Evolutionary conservation across 2,797 vertebrate species (phyloP), one percentile per base, ranked within the genome.

Genomic region (Nyctibius grandis): DNA sequence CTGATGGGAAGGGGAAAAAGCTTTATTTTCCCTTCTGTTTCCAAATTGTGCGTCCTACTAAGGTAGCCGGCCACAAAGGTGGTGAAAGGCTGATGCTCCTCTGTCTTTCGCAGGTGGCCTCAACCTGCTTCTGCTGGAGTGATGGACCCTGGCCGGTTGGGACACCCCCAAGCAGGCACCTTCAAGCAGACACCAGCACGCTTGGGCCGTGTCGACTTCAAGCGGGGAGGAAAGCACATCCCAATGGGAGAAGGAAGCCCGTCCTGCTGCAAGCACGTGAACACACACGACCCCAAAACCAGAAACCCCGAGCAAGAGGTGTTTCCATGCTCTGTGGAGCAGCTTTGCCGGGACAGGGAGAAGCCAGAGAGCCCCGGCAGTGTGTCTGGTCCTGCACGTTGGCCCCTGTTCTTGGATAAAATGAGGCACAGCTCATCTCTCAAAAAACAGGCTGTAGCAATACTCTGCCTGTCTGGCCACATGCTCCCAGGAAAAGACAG

Each of bases 401-500:
- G 45, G 31, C 40, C 19, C 17, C 11, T 40, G 22, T 12, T 6
- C 25, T 53, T 3, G 19, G 19, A 13, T 38, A 9, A 36, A 65
- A 29, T 0, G 1, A 15, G 19, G 72, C 17, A 3, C 20, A 6
- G 47, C 21, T 63, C 14, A 1, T 34, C 25, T 34, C 38, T 19
- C 28, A 4, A 31, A 23, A 25, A 9, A 2, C 31, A 9, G 19
- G 22, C 33, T 15, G 50, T 40, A 8, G 64, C 34, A 28, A 6
- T 1, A 5, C 14, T 31, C 33, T 21, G 12, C 23, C 36, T 42
- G 40, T 42, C 40, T 42, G 40, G 40, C 40, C 40, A 42, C 40
- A 42, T 40, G 15, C 40, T 73, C 6, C 33, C 21, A 17, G 48
- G 28, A 83, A 21, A 59, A 22, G 28, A 34, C 15, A 38, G 48